These are phyloP conservation scores for Lasiommata megera DNA, from an alignment of 2,888 invertebrate genomes.

Conservation along the genomic window DNA sequence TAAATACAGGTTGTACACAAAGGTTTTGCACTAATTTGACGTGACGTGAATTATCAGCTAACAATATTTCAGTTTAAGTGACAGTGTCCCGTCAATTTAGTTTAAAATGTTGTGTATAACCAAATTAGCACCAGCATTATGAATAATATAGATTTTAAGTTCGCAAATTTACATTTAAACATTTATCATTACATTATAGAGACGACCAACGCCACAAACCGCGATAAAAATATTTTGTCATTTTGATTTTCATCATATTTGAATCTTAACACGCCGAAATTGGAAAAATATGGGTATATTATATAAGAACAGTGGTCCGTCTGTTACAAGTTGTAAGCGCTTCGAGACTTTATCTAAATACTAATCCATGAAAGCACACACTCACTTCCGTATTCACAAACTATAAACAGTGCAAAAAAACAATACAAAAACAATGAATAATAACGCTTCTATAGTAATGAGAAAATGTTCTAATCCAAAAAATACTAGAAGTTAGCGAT, in stretches of 20 bases:
- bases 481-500: too few relatives aligned
- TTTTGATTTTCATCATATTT: constrained; percentile 42
- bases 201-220: constrained; percentile 57
- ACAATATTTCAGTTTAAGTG: background rate
- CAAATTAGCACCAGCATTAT: background rate
- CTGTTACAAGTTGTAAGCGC: constrained; percentile 64
- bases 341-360: constrained; percentile 51
- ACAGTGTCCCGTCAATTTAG: background rate
- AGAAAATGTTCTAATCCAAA: too few relatives aligned
- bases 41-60: background rate
- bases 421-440: too few relatives aligned
- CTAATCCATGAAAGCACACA: constrained; percentile 45
- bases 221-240: constrained; percentile 51
- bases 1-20: background rate
- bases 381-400: background rate
- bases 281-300: constrained; percentile 62
- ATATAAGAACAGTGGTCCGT: constrained; percentile 72
- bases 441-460: too few relatives aligned
- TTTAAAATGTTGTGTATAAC: background rate
- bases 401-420: too few relatives aligned
- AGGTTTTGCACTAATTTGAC: background rate
- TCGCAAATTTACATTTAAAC: constrained; percentile 53
- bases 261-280: constrained; percentile 47
- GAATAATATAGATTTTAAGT: constrained; percentile 35
- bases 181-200: constrained; percentile 38